Evolutionary conservation across 2,888 invertebrate genomes (phyloP).

Genomic region (Drosophila robusta): DNA sequence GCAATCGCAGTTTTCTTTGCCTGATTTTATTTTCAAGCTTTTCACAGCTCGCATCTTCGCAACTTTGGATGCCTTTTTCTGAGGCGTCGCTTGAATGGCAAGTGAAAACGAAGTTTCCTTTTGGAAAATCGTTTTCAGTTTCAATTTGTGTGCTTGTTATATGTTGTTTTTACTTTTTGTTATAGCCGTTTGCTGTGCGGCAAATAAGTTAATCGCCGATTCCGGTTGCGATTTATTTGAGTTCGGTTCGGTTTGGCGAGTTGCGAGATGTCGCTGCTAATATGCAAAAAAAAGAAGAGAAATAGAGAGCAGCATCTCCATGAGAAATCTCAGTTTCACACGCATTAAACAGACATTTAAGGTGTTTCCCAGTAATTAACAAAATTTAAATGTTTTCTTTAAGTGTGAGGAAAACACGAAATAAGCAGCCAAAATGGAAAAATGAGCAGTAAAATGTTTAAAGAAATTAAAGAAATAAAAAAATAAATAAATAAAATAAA

Average conservation of each 20-base stretch:
- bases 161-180: conserved; percentile 26
- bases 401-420: conserved; percentile 12
- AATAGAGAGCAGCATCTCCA: conserved; percentile 14
- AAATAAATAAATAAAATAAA: conserved; percentile 23
- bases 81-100: conserved; percentile 28
- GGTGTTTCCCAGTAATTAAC: conserved; percentile 25
- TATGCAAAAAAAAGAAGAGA: conserved; percentile 20
- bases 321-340: conserved; percentile 26
- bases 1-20: not conserved
- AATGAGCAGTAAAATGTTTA: conserved; percentile 21
- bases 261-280: conserved; percentile 10
- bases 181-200: conserved; percentile 24
- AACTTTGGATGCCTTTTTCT: conserved; percentile 16
- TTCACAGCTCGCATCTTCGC: conserved; percentile 24
- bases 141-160: conserved; percentile 43
- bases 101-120: conserved; percentile 66
- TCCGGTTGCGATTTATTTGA: conserved; percentile 60
- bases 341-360: conserved; percentile 11
- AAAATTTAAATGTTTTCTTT: conserved; percentile 19
- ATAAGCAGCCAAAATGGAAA: conserved; percentile 16
- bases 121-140: conserved; percentile 54
- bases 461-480: conserved; percentile 27
- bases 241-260: conserved; percentile 1
- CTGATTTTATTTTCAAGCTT: not conserved
- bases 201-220: conserved; percentile 63